Conservation (phyloP, 2,888 invertebrate genomes). For the Invenusta paracnida region DNA sequence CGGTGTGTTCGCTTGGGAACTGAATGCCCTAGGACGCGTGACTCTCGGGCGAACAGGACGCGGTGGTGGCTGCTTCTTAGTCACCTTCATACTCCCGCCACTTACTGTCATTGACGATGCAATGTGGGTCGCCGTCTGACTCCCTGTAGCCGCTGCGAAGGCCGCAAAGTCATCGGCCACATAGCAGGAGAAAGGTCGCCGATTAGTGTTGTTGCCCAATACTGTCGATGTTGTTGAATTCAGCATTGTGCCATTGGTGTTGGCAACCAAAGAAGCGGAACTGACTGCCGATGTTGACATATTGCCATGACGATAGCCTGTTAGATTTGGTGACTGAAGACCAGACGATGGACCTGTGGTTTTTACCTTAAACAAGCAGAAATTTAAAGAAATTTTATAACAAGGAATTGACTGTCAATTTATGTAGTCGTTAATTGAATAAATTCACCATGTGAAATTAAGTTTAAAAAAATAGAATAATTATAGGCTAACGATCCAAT, state of each 20-base stretch:
- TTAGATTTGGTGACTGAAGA: neutral
- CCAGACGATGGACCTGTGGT: neutral
- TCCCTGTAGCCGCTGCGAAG: neutral
- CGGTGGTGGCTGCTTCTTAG: neutral
- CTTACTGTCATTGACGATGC: neutral
- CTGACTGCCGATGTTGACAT: neutral
- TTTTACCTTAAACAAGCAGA: neutral
- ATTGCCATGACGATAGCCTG: neutral
- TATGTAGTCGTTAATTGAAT: no score
- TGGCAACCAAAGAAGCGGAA: neutral
- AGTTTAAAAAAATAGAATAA: no score
- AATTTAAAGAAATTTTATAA: no score
- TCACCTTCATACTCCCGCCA: conserved; percentile 34
- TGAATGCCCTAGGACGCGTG: neutral
- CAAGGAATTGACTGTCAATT: no score
- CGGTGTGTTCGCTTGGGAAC: no score
- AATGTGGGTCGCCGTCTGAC: neutral
- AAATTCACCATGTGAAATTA: no score
- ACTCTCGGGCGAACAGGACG: neutral
- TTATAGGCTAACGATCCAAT: no score
- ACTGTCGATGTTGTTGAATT: no score
- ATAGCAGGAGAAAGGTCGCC: neutral
- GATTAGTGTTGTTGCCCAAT: no score
- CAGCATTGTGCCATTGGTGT: no score
- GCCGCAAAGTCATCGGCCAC: neutral